These are phyloP conservation scores for Drosophila micromelanica DNA, from an alignment of 1,140 invertebrate genomes.

Conservation along the genomic window DNA sequence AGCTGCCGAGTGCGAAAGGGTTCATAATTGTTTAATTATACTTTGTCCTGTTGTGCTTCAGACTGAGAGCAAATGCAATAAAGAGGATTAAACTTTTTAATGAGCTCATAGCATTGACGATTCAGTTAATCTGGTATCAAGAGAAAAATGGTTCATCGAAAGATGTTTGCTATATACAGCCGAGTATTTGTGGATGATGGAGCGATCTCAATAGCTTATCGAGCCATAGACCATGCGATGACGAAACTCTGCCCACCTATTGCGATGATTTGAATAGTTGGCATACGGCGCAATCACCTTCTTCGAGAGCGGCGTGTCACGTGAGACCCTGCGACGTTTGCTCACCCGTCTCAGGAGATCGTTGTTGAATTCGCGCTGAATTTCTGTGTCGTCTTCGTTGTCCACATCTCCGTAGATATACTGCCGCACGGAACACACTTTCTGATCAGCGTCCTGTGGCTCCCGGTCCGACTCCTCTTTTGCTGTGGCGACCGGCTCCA, in stretches of 20 bases:
- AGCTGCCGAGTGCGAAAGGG: not conserved
- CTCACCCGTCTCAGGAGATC: conserved; percentile 33
- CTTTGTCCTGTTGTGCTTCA: not conserved
- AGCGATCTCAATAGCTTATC: conserved; percentile 10
- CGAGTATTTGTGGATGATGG: no score
- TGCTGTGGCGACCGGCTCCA: no score
- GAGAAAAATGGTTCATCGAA: no score
- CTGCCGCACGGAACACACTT: conserved; percentile 24
- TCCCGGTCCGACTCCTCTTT: no score
- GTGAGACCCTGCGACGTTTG: not conserved
- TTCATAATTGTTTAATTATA: conserved; percentile 46
- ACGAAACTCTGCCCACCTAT: conserved; percentile 62
- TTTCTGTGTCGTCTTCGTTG: conserved; percentile 6
- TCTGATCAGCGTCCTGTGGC: not conserved
- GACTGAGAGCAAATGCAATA: no score
- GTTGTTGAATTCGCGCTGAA: conserved; percentile 2
- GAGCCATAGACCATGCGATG: conserved; percentile 58
- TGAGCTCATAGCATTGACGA: no score
- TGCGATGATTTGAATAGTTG: conserved; percentile 50
- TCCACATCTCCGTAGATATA: conserved; percentile 31
- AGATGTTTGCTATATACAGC: no score
- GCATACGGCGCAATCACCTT: conserved; percentile 61
- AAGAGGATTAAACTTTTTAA: no score
- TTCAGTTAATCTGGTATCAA: no score
- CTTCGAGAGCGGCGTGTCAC: not conserved